A percentile compares a stretch with the other conserved stretches of the same genome.
Evolutionary conservation across 2,888 invertebrate species (phyloP).

Genomic region (Serrognathus titanus): DNA sequence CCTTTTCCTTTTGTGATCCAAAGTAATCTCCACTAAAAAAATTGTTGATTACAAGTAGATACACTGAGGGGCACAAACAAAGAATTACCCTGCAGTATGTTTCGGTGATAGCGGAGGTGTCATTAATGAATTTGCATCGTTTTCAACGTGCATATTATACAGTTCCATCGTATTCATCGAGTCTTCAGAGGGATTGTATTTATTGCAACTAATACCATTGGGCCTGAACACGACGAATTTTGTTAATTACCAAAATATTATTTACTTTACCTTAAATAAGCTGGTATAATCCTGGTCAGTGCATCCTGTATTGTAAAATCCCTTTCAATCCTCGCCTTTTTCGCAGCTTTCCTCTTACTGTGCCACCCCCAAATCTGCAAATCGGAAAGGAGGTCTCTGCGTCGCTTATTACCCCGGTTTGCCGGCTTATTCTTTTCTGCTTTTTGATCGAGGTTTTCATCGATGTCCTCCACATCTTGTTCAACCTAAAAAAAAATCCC

Average conservation of each 20-base stretch:
- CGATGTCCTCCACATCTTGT: constrained; percentile 42
- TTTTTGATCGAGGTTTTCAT: constrained; percentile 39
- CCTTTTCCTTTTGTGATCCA: constrained; percentile 60
- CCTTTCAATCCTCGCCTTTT: constrained; percentile 55
- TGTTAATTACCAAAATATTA: neutral
- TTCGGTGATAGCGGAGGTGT: constrained; percentile 38
- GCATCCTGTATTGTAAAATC: constrained; percentile 67
- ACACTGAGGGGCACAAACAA: neutral
- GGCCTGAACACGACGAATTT: constrained; percentile 32
- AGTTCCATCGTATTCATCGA: constrained; percentile 63
- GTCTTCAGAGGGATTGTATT: constrained; percentile 45
- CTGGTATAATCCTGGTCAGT: constrained; percentile 64
- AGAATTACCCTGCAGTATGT: constrained; percentile 6
- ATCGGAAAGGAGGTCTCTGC: constrained; percentile 69
- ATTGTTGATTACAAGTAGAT: neutral
- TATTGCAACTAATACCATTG: constrained; percentile 28
- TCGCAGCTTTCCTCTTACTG: constrained; percentile 55
- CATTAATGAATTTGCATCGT: constrained; percentile 38
- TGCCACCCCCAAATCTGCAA: constrained; percentile 80
- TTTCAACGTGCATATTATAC: constrained; percentile 59
- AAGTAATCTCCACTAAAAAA: constrained; percentile 53
- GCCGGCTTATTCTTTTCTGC: constrained; percentile 34
- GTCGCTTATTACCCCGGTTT: constrained; percentile 51
- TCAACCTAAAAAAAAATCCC: constrained; percentile 30
- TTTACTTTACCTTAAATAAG: constrained; percentile 51